Percentiles rank a stretch among this genome's conserved stretches.
These are phyloP conservation scores for Diaprepes abbreviatus DNA, from an alignment of 2,888 invertebrate genomes.

Conservation along the genomic window DNA sequence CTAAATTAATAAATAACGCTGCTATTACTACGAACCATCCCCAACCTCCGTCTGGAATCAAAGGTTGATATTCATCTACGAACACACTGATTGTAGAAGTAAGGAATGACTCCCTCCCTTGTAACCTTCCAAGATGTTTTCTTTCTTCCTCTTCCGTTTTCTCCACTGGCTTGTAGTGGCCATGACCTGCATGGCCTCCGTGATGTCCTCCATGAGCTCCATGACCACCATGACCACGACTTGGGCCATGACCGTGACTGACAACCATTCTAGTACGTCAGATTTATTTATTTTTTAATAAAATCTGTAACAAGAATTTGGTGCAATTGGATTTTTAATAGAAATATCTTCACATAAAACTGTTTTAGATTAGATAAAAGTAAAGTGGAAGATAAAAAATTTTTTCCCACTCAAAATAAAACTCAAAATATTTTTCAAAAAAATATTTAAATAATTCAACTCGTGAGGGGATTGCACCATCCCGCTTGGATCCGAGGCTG, in stretches of 20 bases:
- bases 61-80: slow-evolving; percentile 65
- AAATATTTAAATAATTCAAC: no score
- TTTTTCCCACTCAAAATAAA: no score
- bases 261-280: slow-evolving; percentile 24
- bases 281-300: no score
- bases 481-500: no score
- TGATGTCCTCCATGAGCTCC: slow-evolving; percentile 19
- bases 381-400: neutral
- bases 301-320: no score
- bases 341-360: no score
- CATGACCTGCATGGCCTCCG: slow-evolving; percentile 18
- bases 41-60: slow-evolving; percentile 87
- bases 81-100: slow-evolving; percentile 54
- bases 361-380: neutral
- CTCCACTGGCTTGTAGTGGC: slow-evolving; percentile 26
- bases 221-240: slow-evolving; percentile 13
- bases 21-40: slow-evolving; percentile 92
- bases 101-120: slow-evolving; percentile 54
- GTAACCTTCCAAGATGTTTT: slow-evolving; percentile 46
- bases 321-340: no score
- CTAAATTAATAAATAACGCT: slow-evolving; percentile 87
- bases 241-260: slow-evolving; percentile 26
- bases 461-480: no score
- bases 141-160: slow-evolving; percentile 29
- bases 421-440: no score